Evolutionary conservation across 1,140 invertebrate species (phyloP), one percentile per base, ranked within the genome.

Genomic region (Chelonus insularis): DNA sequence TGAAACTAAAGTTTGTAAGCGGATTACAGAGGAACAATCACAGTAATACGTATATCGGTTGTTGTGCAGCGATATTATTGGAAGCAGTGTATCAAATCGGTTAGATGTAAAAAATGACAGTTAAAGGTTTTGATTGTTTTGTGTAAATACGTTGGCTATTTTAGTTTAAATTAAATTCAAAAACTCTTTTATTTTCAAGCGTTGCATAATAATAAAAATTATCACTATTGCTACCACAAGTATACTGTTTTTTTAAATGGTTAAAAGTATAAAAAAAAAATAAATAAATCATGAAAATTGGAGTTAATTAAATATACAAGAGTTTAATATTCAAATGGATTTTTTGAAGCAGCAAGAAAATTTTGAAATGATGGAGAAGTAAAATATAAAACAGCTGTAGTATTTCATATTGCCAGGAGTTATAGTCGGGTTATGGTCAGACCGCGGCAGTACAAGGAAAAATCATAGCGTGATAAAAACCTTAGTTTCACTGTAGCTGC

Each of bases 1-100:
- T 47, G 29, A 51, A 60, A 60, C 47, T 60, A 60, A 60, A 50
- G 9, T 50, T 23, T 6, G 34, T 60, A 60, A 60, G 48, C 57
- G 47, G 57, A 60, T 60, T 60, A 52, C 37, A 39, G 14, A 34
- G 32, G 57, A 25, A 52, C 57, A 60, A 60, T 60, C 48, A 48
- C 20, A 20, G 47, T 52, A 50, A 52, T 60, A 52, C 48, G 45
- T 51, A 52, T 52, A 60, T 60, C 37, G 57, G 34, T 60, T 51
- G 47, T 60, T 51, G 16, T 16, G 32, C 34, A 41, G 34, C 34
- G 57, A 60, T 60, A 52, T 41, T 37, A 12, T 39, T 21, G 57
- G 52, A 20, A 8, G 37, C 34, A 21, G 25, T 9, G 34, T 51
- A 52, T 52, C 9, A 20, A n/a, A 8, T 16, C 9, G 11, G 9